These are phyloP conservation scores for Parochlus steinenii DNA, from an alignment of 2,888 invertebrate species.

Conservation along the genomic window DNA sequence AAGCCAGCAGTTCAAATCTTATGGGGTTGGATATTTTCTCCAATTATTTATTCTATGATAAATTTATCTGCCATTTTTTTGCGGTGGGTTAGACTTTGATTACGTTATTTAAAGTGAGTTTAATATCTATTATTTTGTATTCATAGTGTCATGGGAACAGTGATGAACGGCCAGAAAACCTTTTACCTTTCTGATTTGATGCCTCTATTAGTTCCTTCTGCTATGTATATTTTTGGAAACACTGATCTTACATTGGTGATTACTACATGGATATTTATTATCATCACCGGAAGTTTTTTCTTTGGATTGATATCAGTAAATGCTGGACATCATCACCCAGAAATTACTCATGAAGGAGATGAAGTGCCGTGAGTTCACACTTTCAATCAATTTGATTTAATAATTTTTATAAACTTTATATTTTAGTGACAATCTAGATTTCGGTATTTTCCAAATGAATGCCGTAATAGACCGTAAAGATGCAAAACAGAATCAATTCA, in stretches of 20 bases:
- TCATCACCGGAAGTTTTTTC: constrained; percentile 37
- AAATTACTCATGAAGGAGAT: constrained; percentile 65
- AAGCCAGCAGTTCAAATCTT: constrained; percentile 32
- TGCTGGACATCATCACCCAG: constrained; percentile 66
- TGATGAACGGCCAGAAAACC: not conserved
- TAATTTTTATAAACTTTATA: constrained; percentile 1
- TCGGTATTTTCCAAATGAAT: constrained; percentile 63
- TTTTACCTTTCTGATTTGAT: constrained; percentile 27
- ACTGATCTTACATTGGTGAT: constrained; percentile 19
- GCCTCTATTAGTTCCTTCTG: constrained; percentile 28
- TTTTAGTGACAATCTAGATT: constrained; percentile 37
- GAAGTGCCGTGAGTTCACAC: constrained; percentile 34
- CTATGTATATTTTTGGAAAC: constrained; percentile 28
- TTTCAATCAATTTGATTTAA: constrained; percentile 1
- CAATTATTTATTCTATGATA: constrained; percentile 24
- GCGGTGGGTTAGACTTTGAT: too few relatives aligned
- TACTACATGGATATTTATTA: constrained; percentile 36
- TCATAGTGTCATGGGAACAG: constrained; percentile 4
- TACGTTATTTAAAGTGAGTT: too few relatives aligned
- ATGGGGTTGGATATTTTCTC: constrained; percentile 35
- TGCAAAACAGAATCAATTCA: constrained; percentile 44
- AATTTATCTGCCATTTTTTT: too few relatives aligned
- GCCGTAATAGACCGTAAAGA: constrained; percentile 55
- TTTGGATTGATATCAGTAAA: constrained; percentile 49
- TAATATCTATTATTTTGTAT: too few relatives aligned